Percentiles rank a stretch among this genome's conserved stretches.
Evolutionary conservation across 2,888 invertebrate genomes (phyloP).

Genomic region (Helobdella robusta): DNA sequence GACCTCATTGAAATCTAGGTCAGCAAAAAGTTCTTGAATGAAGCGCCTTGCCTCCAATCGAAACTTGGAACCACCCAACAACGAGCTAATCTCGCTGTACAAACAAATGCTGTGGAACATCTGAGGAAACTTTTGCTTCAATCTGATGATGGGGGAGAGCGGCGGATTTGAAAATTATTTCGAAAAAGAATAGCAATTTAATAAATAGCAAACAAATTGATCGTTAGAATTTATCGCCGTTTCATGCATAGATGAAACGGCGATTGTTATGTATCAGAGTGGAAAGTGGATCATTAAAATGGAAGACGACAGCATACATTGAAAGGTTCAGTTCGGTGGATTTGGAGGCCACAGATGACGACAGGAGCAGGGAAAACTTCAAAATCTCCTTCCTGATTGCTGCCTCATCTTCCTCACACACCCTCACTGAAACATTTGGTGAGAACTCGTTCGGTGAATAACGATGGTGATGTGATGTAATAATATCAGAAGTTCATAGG

Average conservation of each 20-base stretch:
- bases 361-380: constrained; percentile 63
- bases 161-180: background rate
- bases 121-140: constrained; percentile 55
- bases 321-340: constrained; percentile 73
- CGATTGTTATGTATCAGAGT: too few species aligned
- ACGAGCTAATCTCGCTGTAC: constrained; percentile 78
- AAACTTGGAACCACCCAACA: constrained; percentile 69
- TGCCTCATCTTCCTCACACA: constrained; percentile 36
- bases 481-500: too few species aligned
- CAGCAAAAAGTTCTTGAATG: constrained; percentile 83
- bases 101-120: constrained; percentile 71
- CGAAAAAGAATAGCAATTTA: background rate
- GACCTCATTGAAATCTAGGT: constrained; percentile 52
- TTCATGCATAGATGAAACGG: too few species aligned
- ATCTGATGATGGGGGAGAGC: constrained; percentile 36
- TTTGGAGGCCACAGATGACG: constrained; percentile 69
- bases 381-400: constrained; percentile 58
- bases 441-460: background rate
- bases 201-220: too few species aligned
- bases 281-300: background rate
- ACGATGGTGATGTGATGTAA: background rate
- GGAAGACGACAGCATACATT: constrained; percentile 46
- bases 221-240: too few species aligned
- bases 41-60: constrained; percentile 73
- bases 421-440: background rate